Evolutionary conservation across 1,140 invertebrate species (phyloP), one percentile per base, ranked within the genome.

Genomic region (Neotoxoptera formosana): DNA sequence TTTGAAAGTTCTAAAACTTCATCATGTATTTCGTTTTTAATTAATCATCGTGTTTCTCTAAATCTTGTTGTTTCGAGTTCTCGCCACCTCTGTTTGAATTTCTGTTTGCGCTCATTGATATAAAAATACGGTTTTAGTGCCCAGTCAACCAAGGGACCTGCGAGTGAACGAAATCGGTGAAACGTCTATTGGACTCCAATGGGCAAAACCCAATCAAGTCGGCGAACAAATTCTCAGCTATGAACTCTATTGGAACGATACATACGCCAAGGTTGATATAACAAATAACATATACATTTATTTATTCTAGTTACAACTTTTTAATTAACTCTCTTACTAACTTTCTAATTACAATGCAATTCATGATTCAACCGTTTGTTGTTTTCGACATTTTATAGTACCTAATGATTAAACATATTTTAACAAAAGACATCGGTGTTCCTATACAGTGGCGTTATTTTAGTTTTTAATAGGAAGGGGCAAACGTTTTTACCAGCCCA

Each of bases 191-290:
- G 94, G 97, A 93, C 96, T 99, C 94, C 97, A 97, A 94, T 99
- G 99, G 99, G 97, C 96, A 91, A 97, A 97, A 95, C 99, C 99
- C 30, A 96, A 97, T 94, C 98, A 99, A 96, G 97, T 98, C 92
- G 97, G 97, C 91, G 98, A 99, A 95, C 98, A 97, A 95, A 99
- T 99, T 95, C 97, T 98, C 83, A 98, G 98, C 94, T 99, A 99
- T 96, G 98, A 99, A 96, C 96, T 99, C 7, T 99, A 99, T 95
- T 99, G 98, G 98, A 99, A 99, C 95, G 98, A 99, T 95, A 99
- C 98, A 45, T 99, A 98, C 94, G 97, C 98, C 21, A 98, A 98
- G 96, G 97, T 98, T 30, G 95, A 96, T 95, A 94, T 23, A 56
- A 47, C 7, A 60, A 93, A 51, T 41, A 36, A 56, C 48, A 90